phyloP scores from a whole-genome alignment of 1,140 invertebrate genomes.

The Drosophila kurseongensis region DNA sequence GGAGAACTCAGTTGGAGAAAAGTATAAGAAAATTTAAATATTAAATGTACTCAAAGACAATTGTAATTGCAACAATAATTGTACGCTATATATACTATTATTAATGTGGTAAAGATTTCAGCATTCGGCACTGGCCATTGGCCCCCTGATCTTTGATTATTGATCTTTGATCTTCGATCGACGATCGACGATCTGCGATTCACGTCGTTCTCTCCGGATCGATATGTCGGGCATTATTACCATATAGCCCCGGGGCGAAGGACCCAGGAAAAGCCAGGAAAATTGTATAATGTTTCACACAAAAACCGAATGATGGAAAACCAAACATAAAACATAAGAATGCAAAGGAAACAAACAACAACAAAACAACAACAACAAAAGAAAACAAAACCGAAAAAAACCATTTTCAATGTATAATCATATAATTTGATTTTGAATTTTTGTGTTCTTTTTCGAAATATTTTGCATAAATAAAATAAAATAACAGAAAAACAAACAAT shows the following conservation, averaged over 20 bases:
- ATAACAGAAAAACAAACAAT: conserved; percentile 80
- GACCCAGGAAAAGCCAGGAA: conserved; percentile 19
- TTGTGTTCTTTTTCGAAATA: conserved; percentile 84
- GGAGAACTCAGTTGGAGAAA: conserved; percentile 47
- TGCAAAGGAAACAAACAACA: conserved; percentile 45
- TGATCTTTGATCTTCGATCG: not conserved
- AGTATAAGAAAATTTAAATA: conserved; percentile 74
- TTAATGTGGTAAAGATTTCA: conserved; percentile 66
- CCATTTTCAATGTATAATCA: conserved; percentile 82
- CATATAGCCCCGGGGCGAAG: conserved; percentile 9
- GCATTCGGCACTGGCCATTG: conserved; percentile 42
- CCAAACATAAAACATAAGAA: conserved; percentile 74
- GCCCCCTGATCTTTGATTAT: conserved; percentile 1
- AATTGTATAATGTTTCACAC: conserved; percentile 79
- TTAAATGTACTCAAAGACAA: conserved; percentile 84
- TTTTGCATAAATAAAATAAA: conserved; percentile 85
- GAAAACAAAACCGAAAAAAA: conserved; percentile 46
- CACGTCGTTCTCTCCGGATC: conserved; percentile 13
- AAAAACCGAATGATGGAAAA: conserved; percentile 32
- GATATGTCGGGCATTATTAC: conserved; percentile 5
- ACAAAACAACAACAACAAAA: conserved; percentile 31
- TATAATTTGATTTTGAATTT: conserved; percentile 80
- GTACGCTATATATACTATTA: conserved; percentile 84
- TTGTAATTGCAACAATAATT: conserved; percentile 85
- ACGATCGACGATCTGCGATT: conserved; percentile 4